Percentiles rank a stretch among this genome's conserved stretches.
Evolutionary conservation across 2,113 vertebrate species (phyloP).

Genomic region (Opisthocomus hoazin): DNA sequence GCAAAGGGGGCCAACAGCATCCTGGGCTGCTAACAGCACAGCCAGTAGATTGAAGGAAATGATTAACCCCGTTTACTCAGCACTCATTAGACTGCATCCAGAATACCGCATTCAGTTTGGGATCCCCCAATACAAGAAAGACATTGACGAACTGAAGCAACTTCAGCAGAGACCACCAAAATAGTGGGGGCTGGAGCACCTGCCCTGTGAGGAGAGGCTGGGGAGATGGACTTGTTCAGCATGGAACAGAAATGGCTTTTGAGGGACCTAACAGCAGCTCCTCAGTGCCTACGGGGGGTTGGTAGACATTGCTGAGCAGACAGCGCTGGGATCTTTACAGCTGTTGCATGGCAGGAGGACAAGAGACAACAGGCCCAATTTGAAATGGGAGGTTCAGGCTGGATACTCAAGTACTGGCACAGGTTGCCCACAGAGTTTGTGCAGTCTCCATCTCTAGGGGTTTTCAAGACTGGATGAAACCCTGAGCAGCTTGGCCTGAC

Average conservation of each 20-base stretch:
- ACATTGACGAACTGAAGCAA: neutral
- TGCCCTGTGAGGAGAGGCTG: neutral
- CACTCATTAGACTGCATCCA: neutral
- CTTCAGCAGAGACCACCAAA: neutral
- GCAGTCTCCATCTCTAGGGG: neutral
- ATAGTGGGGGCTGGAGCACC: neutral
- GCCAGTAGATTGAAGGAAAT: neutral
- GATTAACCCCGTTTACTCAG: neutral
- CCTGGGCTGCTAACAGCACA: neutral
- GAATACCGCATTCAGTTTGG: neutral
- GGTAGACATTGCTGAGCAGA: neutral
- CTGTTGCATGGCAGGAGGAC: neutral
- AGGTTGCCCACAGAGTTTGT: neutral
- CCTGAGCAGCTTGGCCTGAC: neutral
- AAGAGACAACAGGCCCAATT: neutral
- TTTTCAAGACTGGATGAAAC: neutral
- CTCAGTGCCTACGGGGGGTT: neutral
- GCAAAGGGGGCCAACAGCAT: neutral
- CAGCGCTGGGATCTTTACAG: rapidly evolving
- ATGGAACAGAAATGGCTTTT: neutral
- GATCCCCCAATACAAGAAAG: neutral
- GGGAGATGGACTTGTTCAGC: neutral
- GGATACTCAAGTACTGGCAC: neutral
- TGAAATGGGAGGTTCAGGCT: neutral
- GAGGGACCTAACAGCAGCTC: neutral